These are phyloP conservation scores for Octonoba sinensis DNA, from an alignment of 2,888 invertebrate genomes.

Conservation along the genomic window DNA sequence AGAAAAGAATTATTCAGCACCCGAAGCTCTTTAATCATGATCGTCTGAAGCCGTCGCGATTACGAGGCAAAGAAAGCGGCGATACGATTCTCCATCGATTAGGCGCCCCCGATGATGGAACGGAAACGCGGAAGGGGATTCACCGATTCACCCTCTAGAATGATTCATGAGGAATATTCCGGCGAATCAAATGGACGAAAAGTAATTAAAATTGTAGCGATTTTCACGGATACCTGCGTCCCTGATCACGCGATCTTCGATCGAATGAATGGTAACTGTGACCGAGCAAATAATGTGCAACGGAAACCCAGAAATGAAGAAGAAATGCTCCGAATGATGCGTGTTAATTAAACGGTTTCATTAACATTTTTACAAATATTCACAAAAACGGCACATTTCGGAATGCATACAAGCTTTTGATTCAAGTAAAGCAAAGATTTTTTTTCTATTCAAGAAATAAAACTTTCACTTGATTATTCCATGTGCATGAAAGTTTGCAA, in stretches of 20 bases:
- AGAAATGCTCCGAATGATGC: conserved; percentile 1
- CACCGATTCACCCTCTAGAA: conserved; percentile 19
- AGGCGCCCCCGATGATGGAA: conserved; percentile 41
- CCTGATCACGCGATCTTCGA: conserved; percentile 54
- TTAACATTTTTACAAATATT: conserved; percentile 9
- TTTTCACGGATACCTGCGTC: conserved; percentile 59
- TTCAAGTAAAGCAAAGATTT: too few species aligned
- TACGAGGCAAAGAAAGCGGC: conserved; percentile 31
- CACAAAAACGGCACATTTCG: too few species aligned
- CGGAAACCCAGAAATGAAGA: conserved; percentile 5
- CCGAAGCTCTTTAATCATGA: conserved; percentile 36
- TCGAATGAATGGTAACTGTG: conserved; percentile 7
- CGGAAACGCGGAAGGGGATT: conserved; percentile 34
- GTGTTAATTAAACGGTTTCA: conserved; percentile 6
- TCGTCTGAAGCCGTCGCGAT: conserved; percentile 6
- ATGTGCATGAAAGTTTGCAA: too few species aligned
- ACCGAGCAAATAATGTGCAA: conserved; percentile 14
- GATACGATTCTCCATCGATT: conserved; percentile 52
- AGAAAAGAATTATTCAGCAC: conserved; percentile 13
- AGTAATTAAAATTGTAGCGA: conserved; percentile 65
- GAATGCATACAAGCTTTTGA: too few species aligned
- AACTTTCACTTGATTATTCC: too few species aligned
- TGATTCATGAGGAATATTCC: conserved; percentile 62
- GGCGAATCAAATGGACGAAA: conserved; percentile 64
- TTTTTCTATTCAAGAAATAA: too few species aligned